These are phyloP conservation scores for Hafferia zeledoni DNA, from an alignment of 2,797 vertebrate genomes.

Conservation along the genomic window DNA sequence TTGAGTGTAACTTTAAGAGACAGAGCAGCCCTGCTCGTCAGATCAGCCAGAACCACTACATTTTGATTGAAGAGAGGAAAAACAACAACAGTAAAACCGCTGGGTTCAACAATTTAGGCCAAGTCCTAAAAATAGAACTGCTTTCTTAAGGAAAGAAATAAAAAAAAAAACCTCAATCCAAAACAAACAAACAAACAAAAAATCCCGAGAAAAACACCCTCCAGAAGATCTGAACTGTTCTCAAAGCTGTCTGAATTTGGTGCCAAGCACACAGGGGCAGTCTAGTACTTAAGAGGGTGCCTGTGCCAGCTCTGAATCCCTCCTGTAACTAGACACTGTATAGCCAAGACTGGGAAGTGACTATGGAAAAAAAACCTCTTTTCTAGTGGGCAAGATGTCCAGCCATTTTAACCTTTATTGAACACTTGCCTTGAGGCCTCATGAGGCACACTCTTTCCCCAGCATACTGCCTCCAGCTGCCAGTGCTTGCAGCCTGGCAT, in stretches of 20 bases:
- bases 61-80: constrained; percentile 69
- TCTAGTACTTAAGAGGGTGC: constrained; percentile 19
- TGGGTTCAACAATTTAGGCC: constrained; percentile 55
- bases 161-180: neutral
- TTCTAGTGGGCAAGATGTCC: constrained; percentile 2
- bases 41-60: constrained; percentile 42
- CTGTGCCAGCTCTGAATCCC: constrained; percentile 47
- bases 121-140: constrained; percentile 76
- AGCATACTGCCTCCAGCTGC: neutral
- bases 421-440: neutral
- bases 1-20: constrained; percentile 46
- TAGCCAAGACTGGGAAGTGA: neutral
- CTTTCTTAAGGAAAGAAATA: constrained; percentile 73
- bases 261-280: constrained; percentile 61
- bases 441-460: neutral
- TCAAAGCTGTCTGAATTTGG: constrained; percentile 66
- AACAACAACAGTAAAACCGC: constrained; percentile 73
- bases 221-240: constrained; percentile 64
- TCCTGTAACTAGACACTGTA: constrained; percentile 17
- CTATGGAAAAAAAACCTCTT: constrained; percentile 10
- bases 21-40: neutral
- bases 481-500: neutral
- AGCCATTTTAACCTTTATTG: neutral
- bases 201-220: neutral
- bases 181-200: neutral